Percentiles rank a stretch among this genome's conserved stretches.
phyloP scores from a whole-genome alignment of 1,140 invertebrate genomes.

The Neodiprion pinetum region DNA sequence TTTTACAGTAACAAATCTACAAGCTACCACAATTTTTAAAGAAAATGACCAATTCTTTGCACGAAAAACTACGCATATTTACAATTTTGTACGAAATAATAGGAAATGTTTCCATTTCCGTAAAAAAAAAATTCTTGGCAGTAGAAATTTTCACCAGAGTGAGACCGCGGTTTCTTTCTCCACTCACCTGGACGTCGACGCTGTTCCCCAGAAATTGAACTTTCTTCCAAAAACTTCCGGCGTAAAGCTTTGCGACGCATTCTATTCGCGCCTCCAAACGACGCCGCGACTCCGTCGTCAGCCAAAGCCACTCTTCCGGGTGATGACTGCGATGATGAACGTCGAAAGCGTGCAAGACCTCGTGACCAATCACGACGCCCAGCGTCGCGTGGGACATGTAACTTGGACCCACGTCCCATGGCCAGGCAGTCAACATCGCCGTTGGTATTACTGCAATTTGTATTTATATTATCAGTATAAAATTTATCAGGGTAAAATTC shows the following conservation, averaged over 20 bases:
- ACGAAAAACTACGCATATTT: no score
- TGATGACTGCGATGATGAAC: slow-evolving; percentile 53
- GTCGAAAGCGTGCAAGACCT: slow-evolving; percentile 65
- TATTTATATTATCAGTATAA: slow-evolving; percentile 9
- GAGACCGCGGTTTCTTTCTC: neutral
- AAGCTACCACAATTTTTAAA: no score
- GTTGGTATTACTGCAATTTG: slow-evolving; percentile 65
- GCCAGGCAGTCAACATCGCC: slow-evolving; percentile 68
- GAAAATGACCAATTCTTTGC: no score
- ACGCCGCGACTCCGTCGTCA: slow-evolving; percentile 64
- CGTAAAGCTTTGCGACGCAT: slow-evolving; percentile 69
- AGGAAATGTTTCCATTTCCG: no score
- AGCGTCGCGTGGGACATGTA: slow-evolving; percentile 61
- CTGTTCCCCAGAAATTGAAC: slow-evolving; percentile 59
- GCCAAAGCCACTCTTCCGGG: slow-evolving; percentile 65
- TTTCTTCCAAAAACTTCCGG: slow-evolving; percentile 55
- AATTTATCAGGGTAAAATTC: slow-evolving; percentile 3
- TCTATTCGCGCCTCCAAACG: slow-evolving; percentile 66
- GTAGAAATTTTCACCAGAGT: no score
- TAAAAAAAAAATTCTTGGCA: no score
- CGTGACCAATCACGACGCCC: slow-evolving; percentile 63
- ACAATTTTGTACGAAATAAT: no score
- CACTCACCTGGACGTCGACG: slow-evolving; percentile 59
- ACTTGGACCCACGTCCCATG: slow-evolving; percentile 55
- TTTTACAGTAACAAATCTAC: no score